These are phyloP conservation scores for Poeciliopsis paucimaculata DNA, from an alignment of 2,797 vertebrate genomes.

Conservation along the genomic window DNA sequence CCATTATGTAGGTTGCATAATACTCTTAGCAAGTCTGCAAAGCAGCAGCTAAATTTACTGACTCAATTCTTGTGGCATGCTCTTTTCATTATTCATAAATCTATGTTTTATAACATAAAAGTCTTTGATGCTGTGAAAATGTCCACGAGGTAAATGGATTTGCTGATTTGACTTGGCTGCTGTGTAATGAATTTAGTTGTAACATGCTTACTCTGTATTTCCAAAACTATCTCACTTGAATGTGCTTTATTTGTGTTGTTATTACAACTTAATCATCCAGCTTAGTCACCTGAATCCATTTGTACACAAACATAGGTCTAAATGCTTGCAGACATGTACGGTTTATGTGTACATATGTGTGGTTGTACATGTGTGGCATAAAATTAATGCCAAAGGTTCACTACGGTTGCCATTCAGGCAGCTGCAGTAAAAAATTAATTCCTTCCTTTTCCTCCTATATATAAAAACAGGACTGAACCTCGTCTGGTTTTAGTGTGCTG, in stretches of 20 bases:
- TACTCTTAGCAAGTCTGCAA: conserved; percentile 7
- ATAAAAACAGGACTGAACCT: conserved; percentile 27
- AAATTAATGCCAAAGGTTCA: conserved; percentile 15
- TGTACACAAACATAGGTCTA: conserved; percentile 19
- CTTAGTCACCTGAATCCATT: conserved; percentile 48
- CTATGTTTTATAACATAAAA: conserved; percentile 46
- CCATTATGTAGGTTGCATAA: conserved; percentile 21
- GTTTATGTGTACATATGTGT: conserved; percentile 5
- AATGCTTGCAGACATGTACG: not conserved
- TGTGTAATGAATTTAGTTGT: conserved; percentile 43
- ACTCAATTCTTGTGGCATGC: conserved; percentile 31
- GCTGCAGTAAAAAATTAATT: conserved; percentile 39
- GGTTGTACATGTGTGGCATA: conserved; percentile 8
- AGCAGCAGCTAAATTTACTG: conserved; percentile 13
- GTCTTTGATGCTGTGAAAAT: conserved; percentile 37
- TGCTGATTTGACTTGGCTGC: conserved; percentile 49
- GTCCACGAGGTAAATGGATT: conserved; percentile 57
- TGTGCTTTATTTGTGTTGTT: conserved; percentile 58
- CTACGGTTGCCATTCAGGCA: conserved; percentile 19
- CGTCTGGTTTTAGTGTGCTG: conserved; percentile 27
- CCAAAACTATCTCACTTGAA: conserved; percentile 44
- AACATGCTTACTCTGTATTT: conserved; percentile 49
- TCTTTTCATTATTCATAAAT: conserved; percentile 56
- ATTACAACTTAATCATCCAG: conserved; percentile 76
- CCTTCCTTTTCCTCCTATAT: conserved; percentile 24